phyloP scores from a whole-genome alignment of 2,113 vertebrate genomes.

The Laterallus jamaicensis region DNA sequence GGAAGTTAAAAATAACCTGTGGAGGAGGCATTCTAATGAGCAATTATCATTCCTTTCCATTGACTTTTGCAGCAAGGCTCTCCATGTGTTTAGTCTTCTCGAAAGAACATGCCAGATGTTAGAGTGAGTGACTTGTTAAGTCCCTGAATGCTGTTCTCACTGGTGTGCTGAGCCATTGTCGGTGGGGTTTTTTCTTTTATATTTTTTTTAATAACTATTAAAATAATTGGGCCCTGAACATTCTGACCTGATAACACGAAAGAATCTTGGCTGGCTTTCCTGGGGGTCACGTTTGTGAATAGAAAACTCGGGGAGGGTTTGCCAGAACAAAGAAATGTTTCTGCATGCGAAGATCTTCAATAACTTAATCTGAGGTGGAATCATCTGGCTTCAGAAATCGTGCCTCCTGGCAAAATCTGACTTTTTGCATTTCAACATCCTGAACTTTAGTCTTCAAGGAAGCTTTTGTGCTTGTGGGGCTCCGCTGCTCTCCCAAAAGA shows the following conservation, averaged over 20 bases:
- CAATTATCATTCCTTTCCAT: slow-evolving; percentile 65
- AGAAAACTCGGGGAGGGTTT: slow-evolving; percentile 17
- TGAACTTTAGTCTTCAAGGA: slow-evolving; percentile 40
- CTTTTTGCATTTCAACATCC: slow-evolving; percentile 59
- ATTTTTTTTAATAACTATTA: slow-evolving; percentile 28
- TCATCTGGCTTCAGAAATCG: slow-evolving; percentile 52
- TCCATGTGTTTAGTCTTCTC: slow-evolving; percentile 55
- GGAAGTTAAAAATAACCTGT: slow-evolving; percentile 60
- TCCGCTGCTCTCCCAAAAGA: slow-evolving; percentile 1
- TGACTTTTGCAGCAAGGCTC: slow-evolving; percentile 54
- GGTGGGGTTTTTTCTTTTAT: background rate
- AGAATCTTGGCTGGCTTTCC: slow-evolving; percentile 57
- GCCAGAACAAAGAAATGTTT: slow-evolving; percentile 59
- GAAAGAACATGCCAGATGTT: slow-evolving; percentile 60
- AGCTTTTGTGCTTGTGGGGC: slow-evolving; percentile 40
- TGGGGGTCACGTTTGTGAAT: slow-evolving; percentile 36
- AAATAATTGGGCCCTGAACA: slow-evolving; percentile 67
- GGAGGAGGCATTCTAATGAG: slow-evolving; percentile 65
- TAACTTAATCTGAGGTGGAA: slow-evolving; percentile 51
- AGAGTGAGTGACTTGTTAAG: slow-evolving; percentile 51
- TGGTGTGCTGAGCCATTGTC: slow-evolving; percentile 35
- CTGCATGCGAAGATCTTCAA: slow-evolving; percentile 44
- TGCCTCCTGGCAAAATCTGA: slow-evolving; percentile 53
- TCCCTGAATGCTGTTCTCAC: slow-evolving; percentile 19
- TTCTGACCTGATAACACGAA: slow-evolving; percentile 38